Evolutionary conservation across 23 tunicate species (phyloP).

Genomic region (Trididemnum miniatum): DNA sequence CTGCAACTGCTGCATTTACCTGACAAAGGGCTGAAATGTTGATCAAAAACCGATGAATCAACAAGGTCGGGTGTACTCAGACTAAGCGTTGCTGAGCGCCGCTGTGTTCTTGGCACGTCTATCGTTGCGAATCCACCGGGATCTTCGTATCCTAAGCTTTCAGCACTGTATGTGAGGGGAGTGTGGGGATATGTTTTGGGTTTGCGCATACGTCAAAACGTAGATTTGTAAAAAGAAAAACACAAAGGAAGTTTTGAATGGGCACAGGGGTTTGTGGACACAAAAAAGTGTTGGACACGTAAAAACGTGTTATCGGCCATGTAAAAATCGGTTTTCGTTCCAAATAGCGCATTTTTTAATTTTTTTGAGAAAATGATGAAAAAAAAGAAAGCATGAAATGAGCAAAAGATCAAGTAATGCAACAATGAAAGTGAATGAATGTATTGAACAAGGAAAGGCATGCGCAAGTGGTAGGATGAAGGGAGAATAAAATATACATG

Average conservation of each 20-base stretch:
- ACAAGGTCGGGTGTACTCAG: background rate
- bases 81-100: background rate
- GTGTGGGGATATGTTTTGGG: background rate
- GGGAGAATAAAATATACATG: too few species aligned
- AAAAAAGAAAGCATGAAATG: too few species aligned
- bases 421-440: too few species aligned
- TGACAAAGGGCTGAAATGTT: too few species aligned
- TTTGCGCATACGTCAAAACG: background rate
- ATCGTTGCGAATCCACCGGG: background rate
- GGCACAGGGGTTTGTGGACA: background rate
- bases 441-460: too few species aligned
- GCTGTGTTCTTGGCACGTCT: background rate
- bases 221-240: background rate
- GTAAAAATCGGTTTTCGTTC: background rate
- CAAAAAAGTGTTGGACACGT: background rate
- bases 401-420: too few species aligned
- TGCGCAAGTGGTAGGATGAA: too few species aligned
- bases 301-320: too few species aligned
- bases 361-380: background rate
- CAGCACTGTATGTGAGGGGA: conserved; percentile 3
- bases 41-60: background rate
- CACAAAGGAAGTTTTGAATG: background rate
- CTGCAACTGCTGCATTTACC: too few species aligned
- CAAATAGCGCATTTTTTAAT: background rate
- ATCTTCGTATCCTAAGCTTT: background rate